phyloP scores from a whole-genome alignment of 2,888 invertebrate species.

The Stenodera caucasica region DNA sequence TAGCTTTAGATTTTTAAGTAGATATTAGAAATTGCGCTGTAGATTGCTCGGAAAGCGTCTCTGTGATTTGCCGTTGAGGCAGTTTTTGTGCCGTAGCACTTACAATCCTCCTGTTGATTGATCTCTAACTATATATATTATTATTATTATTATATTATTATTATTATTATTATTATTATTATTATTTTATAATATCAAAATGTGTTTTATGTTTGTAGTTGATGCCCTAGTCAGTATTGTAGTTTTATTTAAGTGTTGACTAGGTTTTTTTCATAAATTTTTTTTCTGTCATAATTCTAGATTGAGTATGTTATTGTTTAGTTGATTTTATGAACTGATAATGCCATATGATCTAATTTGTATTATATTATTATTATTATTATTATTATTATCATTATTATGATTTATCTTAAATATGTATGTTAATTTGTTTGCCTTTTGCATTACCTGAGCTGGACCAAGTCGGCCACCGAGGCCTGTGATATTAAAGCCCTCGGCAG shows the following conservation, averaged over 20 bases:
- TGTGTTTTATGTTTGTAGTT: slow-evolving; percentile 46
- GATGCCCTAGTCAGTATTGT: slow-evolving; percentile 55
- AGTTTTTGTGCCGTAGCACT: slow-evolving; percentile 35
- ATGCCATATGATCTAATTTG: slow-evolving; percentile 41
- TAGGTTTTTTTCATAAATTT: slow-evolving; percentile 44
- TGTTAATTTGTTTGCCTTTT: slow-evolving; percentile 41
- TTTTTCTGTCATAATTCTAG: slow-evolving; percentile 43
- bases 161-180: too few species aligned
- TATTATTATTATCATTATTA: background rate
- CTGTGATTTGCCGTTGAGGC: slow-evolving; percentile 55
- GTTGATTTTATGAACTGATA: slow-evolving; percentile 40
- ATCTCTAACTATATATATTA: slow-evolving; percentile 52
- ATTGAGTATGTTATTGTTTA: slow-evolving; percentile 48
- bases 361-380: slow-evolving; percentile 26
- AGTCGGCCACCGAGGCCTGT: slow-evolving; percentile 50
- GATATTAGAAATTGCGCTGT: slow-evolving; percentile 46
- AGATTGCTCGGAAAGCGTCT: slow-evolving; percentile 57
- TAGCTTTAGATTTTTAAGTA: slow-evolving; percentile 42
- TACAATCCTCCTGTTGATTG: slow-evolving; percentile 49
- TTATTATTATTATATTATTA: too few species aligned
- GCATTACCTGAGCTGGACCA: slow-evolving; percentile 54
- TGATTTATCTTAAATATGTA: background rate
- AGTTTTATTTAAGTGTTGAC: slow-evolving; percentile 52
- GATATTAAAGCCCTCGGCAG: slow-evolving; percentile 51
- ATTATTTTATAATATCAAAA: slow-evolving; percentile 38